Base-by-base conservation (phyloP, 2,113 vertebrate species). In the Triplophysa siluroides region DNA sequence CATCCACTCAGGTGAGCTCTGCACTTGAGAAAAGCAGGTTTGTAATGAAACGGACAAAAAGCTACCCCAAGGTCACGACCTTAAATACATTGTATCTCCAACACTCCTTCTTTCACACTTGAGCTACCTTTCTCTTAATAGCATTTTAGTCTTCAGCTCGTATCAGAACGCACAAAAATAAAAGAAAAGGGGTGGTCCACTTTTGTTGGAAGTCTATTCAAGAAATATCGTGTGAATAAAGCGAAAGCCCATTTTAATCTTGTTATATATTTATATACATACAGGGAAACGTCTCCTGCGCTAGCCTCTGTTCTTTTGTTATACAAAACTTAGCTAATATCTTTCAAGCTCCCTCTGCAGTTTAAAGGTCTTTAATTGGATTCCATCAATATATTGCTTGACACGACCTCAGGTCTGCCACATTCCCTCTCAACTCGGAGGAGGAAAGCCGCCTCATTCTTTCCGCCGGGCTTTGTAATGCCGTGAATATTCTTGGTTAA, bases 361-460 rank as follows among this genome's bases (percentile, higher is more conserved):
- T 91, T 91, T 91, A 92, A 90, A 92, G 90, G 90, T 91, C 90
- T 91, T n/a, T 93, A 92, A 93, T 92, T 93, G 91, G 91, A 92
- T 92, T 92, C 91, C 91, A 91, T 92, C 91, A 91, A 90, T 91
- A 90, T 91, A 91, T 91, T 92, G 89, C 90, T 92, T 90, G 91
- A 91, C 91, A 91, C 92, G 90, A 92, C 92, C 91, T 90, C 88
- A 86, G 90, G 91, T 91, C 88, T 70, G 84, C 90, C 90, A 89
- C 89, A 90, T 90, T 91, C 90, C 87, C 89, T 89, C 88, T 88
- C 88, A 85, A 79, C 88, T 89, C 84, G 86, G 86, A 33, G 89
- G 88, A 86, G 85, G 87, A 84, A 41, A 58, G 10, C 62, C 47
- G 56, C 45, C 63, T 74, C 83, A 75, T 81, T 84, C 79, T 58